Evolutionary conservation across 1,140 invertebrate species (phyloP).

Genomic region (Trinorchestia longiramus): DNA sequence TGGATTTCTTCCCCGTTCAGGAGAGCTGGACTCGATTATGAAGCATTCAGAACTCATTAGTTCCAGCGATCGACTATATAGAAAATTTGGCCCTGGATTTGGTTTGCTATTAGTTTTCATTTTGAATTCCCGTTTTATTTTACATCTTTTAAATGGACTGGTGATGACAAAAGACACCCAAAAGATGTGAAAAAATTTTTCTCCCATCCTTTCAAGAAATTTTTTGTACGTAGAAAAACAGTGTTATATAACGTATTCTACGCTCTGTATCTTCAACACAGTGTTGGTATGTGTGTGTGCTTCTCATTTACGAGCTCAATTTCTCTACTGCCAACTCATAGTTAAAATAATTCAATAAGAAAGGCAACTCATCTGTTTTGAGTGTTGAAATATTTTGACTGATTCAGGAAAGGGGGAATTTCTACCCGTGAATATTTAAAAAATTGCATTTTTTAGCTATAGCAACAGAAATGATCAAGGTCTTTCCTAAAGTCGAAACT

Average conservation of each 20-base stretch:
- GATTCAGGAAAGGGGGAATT: too few species aligned
- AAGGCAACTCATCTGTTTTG: not conserved
- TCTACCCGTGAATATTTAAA: too few species aligned
- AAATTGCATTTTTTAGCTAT: too few species aligned
- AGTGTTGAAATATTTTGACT: not conserved
- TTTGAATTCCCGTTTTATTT: not conserved
- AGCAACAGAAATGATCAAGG: too few species aligned
- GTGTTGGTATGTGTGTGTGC: not conserved
- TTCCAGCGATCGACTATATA: too few species aligned
- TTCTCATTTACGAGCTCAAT: not conserved
- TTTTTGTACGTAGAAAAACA: not conserved
- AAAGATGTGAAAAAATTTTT: not conserved
- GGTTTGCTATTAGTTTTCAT: too few species aligned
- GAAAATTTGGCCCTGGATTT: too few species aligned
- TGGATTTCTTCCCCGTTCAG: too few species aligned
- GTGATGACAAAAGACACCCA: not conserved
- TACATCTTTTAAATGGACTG: not conserved
- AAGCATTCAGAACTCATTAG: too few species aligned
- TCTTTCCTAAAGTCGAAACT: too few species aligned
- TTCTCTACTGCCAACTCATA: not conserved
- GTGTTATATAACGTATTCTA: not conserved
- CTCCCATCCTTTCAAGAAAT: not conserved
- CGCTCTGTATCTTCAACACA: not conserved
- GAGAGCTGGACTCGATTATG: too few species aligned
- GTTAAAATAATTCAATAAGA: not conserved